Conservation (phyloP, 1,140 invertebrate genomes). For the Cotesia vestalis region DNA sequence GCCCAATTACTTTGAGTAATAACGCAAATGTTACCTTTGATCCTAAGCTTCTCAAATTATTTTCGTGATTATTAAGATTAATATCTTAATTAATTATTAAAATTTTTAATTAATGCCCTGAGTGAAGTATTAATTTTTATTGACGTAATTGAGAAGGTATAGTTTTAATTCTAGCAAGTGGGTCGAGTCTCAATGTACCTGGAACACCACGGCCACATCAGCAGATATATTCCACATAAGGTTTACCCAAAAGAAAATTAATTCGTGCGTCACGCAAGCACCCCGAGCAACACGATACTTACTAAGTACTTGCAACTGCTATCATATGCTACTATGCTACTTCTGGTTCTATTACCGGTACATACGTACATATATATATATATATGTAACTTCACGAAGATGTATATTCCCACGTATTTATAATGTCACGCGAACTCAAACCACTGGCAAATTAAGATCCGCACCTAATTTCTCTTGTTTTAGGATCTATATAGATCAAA, state of each 20-base stretch:
- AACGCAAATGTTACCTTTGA: too few relatives aligned
- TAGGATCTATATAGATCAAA: background rate
- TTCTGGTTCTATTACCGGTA: too few relatives aligned
- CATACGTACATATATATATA: too few relatives aligned
- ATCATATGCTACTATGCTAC: conserved; percentile 1
- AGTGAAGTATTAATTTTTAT: too few relatives aligned
- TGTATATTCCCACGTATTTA: conserved; percentile 13
- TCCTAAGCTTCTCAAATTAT: too few relatives aligned
- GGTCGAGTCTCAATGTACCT: conserved; percentile 5
- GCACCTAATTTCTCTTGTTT: conserved; percentile 21
- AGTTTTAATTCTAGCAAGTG: background rate
- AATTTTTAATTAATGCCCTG: background rate
- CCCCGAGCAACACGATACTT: conserved; percentile 24
- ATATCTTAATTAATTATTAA: background rate
- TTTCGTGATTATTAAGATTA: too few relatives aligned
- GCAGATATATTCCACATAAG: background rate
- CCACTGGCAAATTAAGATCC: conserved; percentile 35
- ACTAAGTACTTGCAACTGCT: conserved; percentile 3
- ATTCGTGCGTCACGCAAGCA: conserved; percentile 37
- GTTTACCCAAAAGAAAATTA: conserved; percentile 28
- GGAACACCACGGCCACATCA: conserved; percentile 23
- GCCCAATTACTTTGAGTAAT: too few relatives aligned
- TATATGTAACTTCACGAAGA: background rate
- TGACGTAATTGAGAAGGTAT: background rate
- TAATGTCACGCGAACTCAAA: conserved; percentile 23